Conservation (phyloP, 2,113 vertebrate genomes). For the Gila orcuttii region DNA sequence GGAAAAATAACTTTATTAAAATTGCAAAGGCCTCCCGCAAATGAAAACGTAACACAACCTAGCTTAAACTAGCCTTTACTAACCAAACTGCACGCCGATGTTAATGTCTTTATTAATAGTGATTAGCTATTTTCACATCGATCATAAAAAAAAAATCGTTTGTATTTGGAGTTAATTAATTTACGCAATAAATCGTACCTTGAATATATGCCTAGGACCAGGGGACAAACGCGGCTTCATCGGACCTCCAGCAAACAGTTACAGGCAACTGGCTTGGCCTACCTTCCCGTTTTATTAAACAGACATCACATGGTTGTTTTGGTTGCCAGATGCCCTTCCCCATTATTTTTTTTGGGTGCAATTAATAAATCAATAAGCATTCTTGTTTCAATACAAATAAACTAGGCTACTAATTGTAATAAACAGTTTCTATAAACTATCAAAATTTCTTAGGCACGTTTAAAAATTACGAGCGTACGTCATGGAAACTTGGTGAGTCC, state of each 20-base stretch:
- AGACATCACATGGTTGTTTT: not conserved
- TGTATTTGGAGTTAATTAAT: not conserved
- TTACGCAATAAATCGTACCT: not conserved
- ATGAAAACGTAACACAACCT: not conserved
- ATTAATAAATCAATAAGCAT: not conserved
- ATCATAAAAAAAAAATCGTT: not conserved
- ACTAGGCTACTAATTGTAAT: not conserved
- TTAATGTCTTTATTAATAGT: too few species aligned
- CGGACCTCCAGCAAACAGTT: not conserved
- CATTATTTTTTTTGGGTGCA: not conserved
- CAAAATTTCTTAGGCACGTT: not conserved
- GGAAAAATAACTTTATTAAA: not conserved
- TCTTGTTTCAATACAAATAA: not conserved
- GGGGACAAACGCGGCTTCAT: not conserved
- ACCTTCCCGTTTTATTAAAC: not conserved
- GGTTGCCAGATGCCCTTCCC: conserved; percentile 12
- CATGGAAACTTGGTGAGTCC: not conserved
- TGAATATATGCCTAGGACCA: not conserved
- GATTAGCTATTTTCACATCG: not conserved
- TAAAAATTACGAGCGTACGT: not conserved
- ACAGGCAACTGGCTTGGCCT: not conserved
- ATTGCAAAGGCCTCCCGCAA: not conserved
- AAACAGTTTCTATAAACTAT: not conserved
- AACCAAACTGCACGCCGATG: not conserved
- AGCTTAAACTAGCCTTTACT: not conserved